phyloP scores from a whole-genome alignment of 2,888 invertebrate genomes.

The Ophion obscuratus region DNA sequence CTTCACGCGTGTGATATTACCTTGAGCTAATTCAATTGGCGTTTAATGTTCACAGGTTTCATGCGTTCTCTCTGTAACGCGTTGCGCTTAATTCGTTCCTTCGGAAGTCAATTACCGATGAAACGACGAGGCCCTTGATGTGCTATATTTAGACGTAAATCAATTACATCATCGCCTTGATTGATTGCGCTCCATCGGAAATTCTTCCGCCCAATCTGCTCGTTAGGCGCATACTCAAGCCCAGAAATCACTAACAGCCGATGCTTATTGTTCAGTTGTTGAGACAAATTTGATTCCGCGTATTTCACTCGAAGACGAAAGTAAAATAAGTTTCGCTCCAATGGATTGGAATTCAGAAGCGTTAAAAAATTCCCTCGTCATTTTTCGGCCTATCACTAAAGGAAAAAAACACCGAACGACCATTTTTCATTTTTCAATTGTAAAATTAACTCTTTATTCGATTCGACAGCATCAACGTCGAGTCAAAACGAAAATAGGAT shows the following conservation, averaged over 20 bases:
- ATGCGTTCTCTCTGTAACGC: slow-evolving; percentile 1
- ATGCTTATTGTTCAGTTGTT: neutral
- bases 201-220: slow-evolving; percentile 35
- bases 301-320: neutral
- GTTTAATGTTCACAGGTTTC: slow-evolving; percentile 3
- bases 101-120: slow-evolving; percentile 61
- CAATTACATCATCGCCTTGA: slow-evolving; percentile 66
- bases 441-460: slow-evolving; percentile 57
- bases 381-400: neutral
- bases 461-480: slow-evolving; percentile 14
- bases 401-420: neutral
- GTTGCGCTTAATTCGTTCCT: slow-evolving; percentile 58
- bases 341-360: neutral
- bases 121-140: slow-evolving; percentile 32
- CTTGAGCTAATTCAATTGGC: slow-evolving; percentile 11
- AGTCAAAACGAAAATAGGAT: slow-evolving; percentile 32
- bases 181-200: slow-evolving; percentile 56
- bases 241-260: slow-evolving; percentile 3
- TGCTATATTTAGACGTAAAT: slow-evolving; percentile 67
- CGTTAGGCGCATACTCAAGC: neutral
- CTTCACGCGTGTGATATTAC: neutral
- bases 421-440: neutral
- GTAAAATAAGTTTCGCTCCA: neutral
- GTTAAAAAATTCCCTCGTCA: neutral
- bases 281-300: neutral